Conservation (phyloP, 30 jellyfish, hydroid and myxozoan species). For the Mastigias papua region DNA sequence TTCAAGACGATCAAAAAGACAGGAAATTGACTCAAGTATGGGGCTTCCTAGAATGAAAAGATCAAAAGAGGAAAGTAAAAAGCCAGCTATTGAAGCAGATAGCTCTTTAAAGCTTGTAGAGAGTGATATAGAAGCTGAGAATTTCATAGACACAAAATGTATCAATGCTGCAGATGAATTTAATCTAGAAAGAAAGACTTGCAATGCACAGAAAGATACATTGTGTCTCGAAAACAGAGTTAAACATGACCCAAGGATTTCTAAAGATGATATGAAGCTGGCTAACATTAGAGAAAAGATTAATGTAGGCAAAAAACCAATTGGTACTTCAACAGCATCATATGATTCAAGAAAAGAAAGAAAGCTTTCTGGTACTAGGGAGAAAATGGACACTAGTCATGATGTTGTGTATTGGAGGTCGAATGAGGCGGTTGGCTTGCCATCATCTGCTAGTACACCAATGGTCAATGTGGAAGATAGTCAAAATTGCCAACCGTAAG, state of each 20-base stretch:
- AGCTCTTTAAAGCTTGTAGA: background rate
- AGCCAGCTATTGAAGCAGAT: background rate
- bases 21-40: background rate
- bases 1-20: constrained; percentile 31
- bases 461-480: background rate
- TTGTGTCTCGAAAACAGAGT: background rate
- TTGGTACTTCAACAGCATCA: background rate
- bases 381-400: background rate
- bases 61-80: background rate
- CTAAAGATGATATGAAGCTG: background rate
- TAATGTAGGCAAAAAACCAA: background rate
- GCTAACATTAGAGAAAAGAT: background rate
- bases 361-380: background rate
- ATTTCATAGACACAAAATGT: background rate
- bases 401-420: constrained; percentile 42
- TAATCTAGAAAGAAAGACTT: background rate
- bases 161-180: background rate
- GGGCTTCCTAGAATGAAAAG: constrained; percentile 6
- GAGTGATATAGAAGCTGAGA: background rate
- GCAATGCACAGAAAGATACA: background rate
- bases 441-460: constrained; percentile 64
- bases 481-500: constrained; percentile 1
- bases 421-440: constrained; percentile 37
- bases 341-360: background rate
- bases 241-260: background rate